A percentile compares a stretch with the other conserved stretches of the same genome.
These are phyloP conservation scores for Martes martes DNA, from an alignment of 2,113 vertebrate species.

Conservation along the genomic window DNA sequence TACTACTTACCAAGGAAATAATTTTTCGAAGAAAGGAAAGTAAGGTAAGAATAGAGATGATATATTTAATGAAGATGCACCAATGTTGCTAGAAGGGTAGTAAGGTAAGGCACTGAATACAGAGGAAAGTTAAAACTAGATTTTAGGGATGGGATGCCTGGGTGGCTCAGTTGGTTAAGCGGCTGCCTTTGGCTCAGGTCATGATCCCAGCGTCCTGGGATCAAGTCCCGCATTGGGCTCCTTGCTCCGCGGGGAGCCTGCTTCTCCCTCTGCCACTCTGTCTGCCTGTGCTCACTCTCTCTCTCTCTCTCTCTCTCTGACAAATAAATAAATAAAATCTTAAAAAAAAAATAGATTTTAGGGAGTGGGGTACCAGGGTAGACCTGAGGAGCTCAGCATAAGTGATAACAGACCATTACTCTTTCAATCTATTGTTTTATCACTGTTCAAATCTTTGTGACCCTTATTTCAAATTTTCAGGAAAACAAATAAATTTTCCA, in stretches of 20 bases:
- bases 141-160: too few relatives aligned
- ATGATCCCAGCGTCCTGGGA: too few relatives aligned
- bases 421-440: neutral
- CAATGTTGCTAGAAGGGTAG: neutral
- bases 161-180: too few relatives aligned
- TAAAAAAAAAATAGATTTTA: neutral
- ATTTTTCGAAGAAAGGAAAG: neutral
- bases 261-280: too few relatives aligned
- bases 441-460: neutral
- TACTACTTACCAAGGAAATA: neutral
- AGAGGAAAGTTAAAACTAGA: neutral
- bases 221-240: too few relatives aligned
- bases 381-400: too few relatives aligned
- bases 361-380: accelerated
- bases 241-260: too few relatives aligned
- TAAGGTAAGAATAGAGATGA: neutral
- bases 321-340: too few relatives aligned
- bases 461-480: neutral
- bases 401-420: neutral
- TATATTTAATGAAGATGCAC: too few relatives aligned
- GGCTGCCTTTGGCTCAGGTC: too few relatives aligned
- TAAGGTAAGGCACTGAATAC: neutral
- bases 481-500: neutral
- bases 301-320: too few relatives aligned
- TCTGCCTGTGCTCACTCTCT: too few relatives aligned